phyloP scores from a whole-genome alignment of 2,113 vertebrate genomes.

The Grallaria varia region DNA sequence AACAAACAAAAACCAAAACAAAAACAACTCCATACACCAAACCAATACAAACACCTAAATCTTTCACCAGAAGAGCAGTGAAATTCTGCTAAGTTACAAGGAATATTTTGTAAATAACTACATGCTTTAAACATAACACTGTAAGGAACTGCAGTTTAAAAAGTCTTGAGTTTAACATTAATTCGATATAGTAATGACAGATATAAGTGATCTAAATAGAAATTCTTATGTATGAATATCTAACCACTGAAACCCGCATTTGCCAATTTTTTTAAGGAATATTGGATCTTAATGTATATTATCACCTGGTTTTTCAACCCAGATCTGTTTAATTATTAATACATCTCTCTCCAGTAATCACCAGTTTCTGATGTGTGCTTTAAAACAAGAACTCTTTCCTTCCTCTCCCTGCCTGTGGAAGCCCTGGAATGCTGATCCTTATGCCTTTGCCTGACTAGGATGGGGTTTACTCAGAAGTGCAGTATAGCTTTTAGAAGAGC shows the following conservation, averaged over 20 bases:
- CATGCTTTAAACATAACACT: not conserved
- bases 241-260: not conserved
- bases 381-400: not conserved
- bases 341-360: not conserved
- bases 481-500: not conserved
- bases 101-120: not conserved
- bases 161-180: not conserved
- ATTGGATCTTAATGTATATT: not conserved
- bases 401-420: not conserved
- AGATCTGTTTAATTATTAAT: conserved; percentile 11
- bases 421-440: not conserved
- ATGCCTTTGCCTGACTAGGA: not conserved
- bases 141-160: not conserved
- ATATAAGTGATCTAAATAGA: not conserved
- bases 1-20: no score
- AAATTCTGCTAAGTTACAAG: not conserved
- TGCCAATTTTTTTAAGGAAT: not conserved
- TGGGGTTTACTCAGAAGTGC: not conserved
- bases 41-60: not conserved
- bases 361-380: not conserved
- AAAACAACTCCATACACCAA: not conserved
- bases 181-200: not conserved
- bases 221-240: not conserved
- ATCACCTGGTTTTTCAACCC: not conserved
- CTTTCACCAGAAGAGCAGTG: not conserved